phyloP scores from a whole-genome alignment of 2,113 vertebrate genomes.

The Chaetorhynchus papuensis region DNA sequence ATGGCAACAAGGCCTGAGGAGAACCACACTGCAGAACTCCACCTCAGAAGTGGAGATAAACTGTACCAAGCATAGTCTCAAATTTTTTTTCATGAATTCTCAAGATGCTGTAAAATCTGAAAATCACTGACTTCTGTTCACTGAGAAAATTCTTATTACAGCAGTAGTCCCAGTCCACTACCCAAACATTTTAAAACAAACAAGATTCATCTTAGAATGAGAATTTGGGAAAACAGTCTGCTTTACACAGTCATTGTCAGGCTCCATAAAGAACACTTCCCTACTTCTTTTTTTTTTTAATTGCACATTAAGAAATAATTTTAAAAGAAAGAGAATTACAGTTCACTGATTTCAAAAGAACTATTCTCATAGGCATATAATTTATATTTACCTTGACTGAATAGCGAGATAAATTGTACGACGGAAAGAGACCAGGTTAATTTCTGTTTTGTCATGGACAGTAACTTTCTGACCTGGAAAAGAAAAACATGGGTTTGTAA shows the following conservation, averaged over 20 bases:
- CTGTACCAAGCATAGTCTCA: not conserved
- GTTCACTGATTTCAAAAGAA: not conserved
- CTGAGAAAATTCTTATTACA: not conserved
- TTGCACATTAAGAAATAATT: not conserved
- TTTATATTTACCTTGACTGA: conserved; percentile 87
- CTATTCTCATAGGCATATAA: not conserved
- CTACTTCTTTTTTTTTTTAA: not conserved
- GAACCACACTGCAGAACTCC: not conserved
- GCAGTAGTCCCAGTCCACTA: not conserved
- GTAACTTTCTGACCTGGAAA: conserved; percentile 87
- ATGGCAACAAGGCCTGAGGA: not conserved
- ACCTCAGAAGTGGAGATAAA: not conserved
- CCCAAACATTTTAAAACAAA: not conserved
- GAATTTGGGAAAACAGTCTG: not conserved
- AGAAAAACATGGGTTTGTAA: not conserved
- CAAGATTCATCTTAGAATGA: not conserved
- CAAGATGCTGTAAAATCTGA: not conserved
- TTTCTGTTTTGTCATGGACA: conserved; percentile 95
- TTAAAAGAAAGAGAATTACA: not conserved
- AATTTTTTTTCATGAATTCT: not conserved
- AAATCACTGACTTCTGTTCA: not conserved
- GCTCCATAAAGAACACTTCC: not conserved
- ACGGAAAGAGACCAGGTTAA: conserved; percentile 95
- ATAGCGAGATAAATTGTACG: conserved; percentile 98
- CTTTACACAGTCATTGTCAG: not conserved